These are phyloP conservation scores for Gastrophryne carolinensis DNA, from an alignment of 2,797 vertebrate genomes.

Conservation along the genomic window DNA sequence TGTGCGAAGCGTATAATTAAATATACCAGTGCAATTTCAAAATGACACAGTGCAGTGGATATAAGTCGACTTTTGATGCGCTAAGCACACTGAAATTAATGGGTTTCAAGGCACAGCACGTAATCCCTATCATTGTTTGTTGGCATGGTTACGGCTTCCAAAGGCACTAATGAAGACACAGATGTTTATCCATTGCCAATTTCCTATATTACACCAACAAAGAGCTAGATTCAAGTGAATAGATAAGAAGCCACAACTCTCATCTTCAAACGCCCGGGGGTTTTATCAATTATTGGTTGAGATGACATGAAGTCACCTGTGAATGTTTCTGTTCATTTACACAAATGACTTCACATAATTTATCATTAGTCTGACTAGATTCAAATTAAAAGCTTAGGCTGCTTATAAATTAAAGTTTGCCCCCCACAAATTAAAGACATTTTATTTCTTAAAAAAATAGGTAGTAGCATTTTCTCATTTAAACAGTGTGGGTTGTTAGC, in stretches of 20 bases:
- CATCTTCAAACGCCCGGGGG: not conserved
- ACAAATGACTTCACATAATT: not conserved
- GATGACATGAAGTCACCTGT: not conserved
- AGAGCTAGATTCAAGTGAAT: not conserved
- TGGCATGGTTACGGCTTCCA: constrained; percentile 41
- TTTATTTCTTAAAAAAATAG: too few relatives aligned
- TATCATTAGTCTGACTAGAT: not conserved
- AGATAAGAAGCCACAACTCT: not conserved
- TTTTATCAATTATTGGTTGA: not conserved
- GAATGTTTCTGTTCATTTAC: not conserved
- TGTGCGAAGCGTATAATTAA: too few relatives aligned
- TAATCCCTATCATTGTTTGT: constrained; percentile 39
- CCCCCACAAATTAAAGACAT: too few relatives aligned
- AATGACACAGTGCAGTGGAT: not conserved
- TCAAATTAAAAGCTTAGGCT: too few relatives aligned
- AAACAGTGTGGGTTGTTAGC: too few relatives aligned
- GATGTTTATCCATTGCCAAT: constrained; percentile 18
- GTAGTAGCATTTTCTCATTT: too few relatives aligned
- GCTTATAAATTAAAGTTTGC: too few relatives aligned
- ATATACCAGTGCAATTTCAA: not conserved
- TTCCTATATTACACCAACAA: not conserved
- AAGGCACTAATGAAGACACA: constrained; percentile 39
- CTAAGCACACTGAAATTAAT: constrained; percentile 23
- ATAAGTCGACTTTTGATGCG: constrained; percentile 32
- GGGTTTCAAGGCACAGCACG: constrained; percentile 15